Conservation (phyloP, 2,797 vertebrate species). For the Psittacula derbiana region DNA sequence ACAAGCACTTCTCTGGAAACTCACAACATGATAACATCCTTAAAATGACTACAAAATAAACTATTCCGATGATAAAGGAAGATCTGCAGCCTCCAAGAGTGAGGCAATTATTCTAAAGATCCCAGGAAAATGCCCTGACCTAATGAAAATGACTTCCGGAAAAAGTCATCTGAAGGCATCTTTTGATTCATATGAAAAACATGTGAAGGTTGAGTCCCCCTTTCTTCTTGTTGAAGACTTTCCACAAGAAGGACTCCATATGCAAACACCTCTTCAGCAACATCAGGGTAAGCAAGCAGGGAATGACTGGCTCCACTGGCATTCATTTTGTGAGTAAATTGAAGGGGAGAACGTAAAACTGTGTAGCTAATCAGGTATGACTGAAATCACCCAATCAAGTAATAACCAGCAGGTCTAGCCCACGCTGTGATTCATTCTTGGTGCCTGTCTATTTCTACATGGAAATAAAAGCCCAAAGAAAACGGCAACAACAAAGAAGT, state of each 20-base stretch:
- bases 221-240: neutral
- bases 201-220: neutral
- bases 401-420: neutral
- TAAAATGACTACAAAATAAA: neutral
- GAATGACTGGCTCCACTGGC: neutral
- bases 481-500: neutral
- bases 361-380: neutral
- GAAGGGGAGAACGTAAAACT: neutral
- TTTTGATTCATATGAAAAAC: neutral
- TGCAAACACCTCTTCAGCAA: neutral
- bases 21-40: neutral
- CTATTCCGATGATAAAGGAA: neutral
- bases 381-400: conserved; percentile 19
- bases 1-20: neutral
- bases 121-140: neutral
- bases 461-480: neutral
- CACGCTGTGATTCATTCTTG: neutral
- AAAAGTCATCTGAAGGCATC: neutral
- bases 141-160: neutral
- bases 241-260: neutral
- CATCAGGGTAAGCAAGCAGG: neutral
- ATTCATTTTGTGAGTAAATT: neutral
- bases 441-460: neutral
- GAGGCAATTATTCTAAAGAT: neutral
- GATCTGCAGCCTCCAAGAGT: neutral